These are phyloP conservation scores for Octomys mimax DNA, from an alignment of 2,797 vertebrate species.

Conservation along the genomic window DNA sequence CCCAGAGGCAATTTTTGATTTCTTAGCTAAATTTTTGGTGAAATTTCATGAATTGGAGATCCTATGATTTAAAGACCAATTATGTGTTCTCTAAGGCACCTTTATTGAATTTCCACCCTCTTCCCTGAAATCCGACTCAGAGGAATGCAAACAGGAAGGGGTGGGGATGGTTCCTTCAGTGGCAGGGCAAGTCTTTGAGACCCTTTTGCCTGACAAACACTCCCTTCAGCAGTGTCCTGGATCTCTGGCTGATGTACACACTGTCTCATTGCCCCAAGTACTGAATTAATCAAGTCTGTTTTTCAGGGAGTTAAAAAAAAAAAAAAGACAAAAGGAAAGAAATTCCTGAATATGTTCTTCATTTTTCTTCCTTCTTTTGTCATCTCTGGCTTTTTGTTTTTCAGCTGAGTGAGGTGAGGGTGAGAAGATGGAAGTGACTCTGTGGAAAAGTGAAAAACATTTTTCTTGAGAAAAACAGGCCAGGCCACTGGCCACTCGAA, in stretches of 20 bases:
- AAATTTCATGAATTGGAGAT: slow-evolving; percentile 72
- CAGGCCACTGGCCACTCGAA: slow-evolving; percentile 45
- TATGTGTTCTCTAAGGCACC: slow-evolving; percentile 70
- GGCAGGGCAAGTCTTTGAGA: slow-evolving; percentile 43
- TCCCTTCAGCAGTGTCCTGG: background rate
- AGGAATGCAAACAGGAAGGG: slow-evolving; percentile 80
- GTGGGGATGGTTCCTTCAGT: slow-evolving; percentile 30
- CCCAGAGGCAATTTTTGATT: slow-evolving; percentile 55
- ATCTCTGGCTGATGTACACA: slow-evolving; percentile 22
- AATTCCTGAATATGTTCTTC: background rate
- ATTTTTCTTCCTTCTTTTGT: slow-evolving; percentile 69
- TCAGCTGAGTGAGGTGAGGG: slow-evolving; percentile 4
- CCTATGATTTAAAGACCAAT: slow-evolving; percentile 76
- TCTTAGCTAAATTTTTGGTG: slow-evolving; percentile 63
- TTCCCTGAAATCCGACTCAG: slow-evolving; percentile 77
- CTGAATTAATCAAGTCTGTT: slow-evolving; percentile 51
- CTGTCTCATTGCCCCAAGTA: slow-evolving; percentile 35
- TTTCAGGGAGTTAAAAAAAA: background rate
- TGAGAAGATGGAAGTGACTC: slow-evolving; percentile 55
- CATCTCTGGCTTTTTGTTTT: slow-evolving; percentile 18
- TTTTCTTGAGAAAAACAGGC: slow-evolving; percentile 58
- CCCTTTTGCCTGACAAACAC: slow-evolving; percentile 56
- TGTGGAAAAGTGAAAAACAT: slow-evolving; percentile 54
- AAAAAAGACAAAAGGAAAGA: background rate
- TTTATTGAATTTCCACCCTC: slow-evolving; percentile 82